Evolutionary conservation across 2,888 invertebrate species (phyloP), one percentile per base, ranked within the genome.

Genomic region (Euplexia lucipara): DNA sequence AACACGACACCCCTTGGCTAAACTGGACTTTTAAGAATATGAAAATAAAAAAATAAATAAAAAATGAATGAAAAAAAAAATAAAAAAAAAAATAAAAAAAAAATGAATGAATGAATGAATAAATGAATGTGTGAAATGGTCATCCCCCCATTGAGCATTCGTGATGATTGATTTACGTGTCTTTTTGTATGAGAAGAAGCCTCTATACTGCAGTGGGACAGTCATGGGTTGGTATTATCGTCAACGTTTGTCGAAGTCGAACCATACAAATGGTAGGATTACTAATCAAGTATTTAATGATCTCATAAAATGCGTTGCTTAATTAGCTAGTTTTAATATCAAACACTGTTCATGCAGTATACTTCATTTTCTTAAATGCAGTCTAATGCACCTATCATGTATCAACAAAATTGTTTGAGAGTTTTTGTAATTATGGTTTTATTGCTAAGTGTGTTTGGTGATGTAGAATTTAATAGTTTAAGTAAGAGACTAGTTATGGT

Each of bases 401-500:
- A 14, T 30, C 34, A 30, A 34, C 49, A 3, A 1, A 45, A 57
- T 16, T 47, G 4, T 70, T 45, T 26, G 20, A 22, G 0, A 4
- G 14, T 61, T 37, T 53, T 74, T 9, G 12, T 70, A 34, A 47
- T 65, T 16, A 35, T 10, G 10, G 10, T 37, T 18, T 10, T 45
- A 3, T 3, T 65, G 10, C 18, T 48, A 20, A 42, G n/a, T 16
- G 26, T n/a, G 7, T 37, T 10, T 18, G 14, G 52, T 69, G 68
- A 62, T 14, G 9, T 78, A 42, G 4, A 45, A 26, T 76, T 76
- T 34, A 80, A 87, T 48, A 78, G 69, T 62, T 68, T 88, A 22
- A 57, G 79, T 6, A 80, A 77, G 20, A 81, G 70, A 64, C 59
- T 89, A 4, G 80, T 84, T 22, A 49, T 86, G 84, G 89, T 88